These are phyloP conservation scores for Labeo calbasu DNA, from an alignment of 2,797 vertebrate genomes.

Conservation along the genomic window DNA sequence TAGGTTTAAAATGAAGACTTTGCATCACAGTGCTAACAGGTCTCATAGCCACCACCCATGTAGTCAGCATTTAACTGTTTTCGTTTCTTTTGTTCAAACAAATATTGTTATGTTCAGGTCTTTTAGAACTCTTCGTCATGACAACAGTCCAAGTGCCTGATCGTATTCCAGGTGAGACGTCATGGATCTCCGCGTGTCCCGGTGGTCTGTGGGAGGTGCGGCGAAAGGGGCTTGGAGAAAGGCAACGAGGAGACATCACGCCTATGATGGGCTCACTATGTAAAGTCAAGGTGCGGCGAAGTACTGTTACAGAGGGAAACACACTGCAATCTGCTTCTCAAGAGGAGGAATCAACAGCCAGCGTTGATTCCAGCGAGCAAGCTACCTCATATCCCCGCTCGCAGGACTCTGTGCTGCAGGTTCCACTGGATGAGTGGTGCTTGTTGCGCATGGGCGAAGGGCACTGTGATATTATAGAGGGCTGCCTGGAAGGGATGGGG, in stretches of 20 bases:
- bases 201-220: constrained; percentile 73
- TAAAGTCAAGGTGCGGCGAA: constrained; percentile 71
- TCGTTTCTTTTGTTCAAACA: background rate
- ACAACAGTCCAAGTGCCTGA: constrained; percentile 19
- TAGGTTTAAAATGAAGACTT: background rate
- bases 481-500: constrained; percentile 86
- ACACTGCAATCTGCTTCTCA: background rate
- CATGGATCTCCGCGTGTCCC: constrained; percentile 78
- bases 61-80: background rate
- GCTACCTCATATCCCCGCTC: constrained; percentile 59
- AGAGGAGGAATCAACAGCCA: background rate
- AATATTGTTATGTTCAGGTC: background rate
- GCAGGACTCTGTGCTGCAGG: constrained; percentile 72
- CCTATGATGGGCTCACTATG: constrained; percentile 84
- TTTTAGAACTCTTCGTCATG: constrained; percentile 25
- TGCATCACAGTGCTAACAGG: background rate
- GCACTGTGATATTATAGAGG: constrained; percentile 81
- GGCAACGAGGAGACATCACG: constrained; percentile 67
- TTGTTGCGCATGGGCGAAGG: constrained; percentile 81
- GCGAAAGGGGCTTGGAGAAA: constrained; percentile 57
- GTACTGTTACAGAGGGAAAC: constrained; percentile 42
- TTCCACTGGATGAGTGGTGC: constrained; percentile 76
- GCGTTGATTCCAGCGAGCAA: constrained; percentile 20
- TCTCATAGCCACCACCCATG: background rate
- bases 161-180: constrained; percentile 35